Evolutionary conservation across 2,113 vertebrate genomes (phyloP).

Genomic region (Eretmochelys imbricata): DNA sequence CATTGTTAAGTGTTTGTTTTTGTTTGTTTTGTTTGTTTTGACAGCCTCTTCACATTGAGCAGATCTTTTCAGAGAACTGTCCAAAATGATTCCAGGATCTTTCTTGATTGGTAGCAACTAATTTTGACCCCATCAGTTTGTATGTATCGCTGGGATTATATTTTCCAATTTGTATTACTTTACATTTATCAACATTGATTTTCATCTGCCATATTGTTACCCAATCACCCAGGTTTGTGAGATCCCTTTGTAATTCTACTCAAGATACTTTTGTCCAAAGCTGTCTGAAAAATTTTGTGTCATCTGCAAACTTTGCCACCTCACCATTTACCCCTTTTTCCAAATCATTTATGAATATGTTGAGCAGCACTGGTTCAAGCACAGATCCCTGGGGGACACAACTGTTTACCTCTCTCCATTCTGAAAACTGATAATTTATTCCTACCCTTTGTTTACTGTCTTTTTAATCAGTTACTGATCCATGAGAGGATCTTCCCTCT

Average conservation of each 20-base stretch:
- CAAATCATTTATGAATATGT: not conserved
- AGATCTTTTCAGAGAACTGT: not conserved
- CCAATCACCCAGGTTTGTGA: not conserved
- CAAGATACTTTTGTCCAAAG: not conserved
- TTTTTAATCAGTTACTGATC: not conserved
- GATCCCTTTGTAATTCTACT: not conserved
- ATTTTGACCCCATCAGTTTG: not conserved
- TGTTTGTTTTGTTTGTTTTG: not conserved
- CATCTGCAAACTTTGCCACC: not conserved
- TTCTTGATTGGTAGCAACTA: not conserved
- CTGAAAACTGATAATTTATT: not conserved
- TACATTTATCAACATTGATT: not conserved
- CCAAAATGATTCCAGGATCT: not conserved
- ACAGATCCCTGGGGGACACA: not conserved
- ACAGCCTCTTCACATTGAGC: not conserved
- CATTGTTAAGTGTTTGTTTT: no score
- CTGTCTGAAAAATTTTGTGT: not conserved
- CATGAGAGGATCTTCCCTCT: not conserved
- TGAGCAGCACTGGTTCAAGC: not conserved
- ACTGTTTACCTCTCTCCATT: not conserved
- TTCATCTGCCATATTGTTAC: not conserved
- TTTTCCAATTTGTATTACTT: not conserved
- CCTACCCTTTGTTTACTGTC: not conserved
- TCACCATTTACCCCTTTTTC: not conserved
- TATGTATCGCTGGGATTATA: not conserved